These are phyloP conservation scores for Spea bombifrons DNA, from an alignment of 2,113 vertebrate genomes.

Conservation along the genomic window DNA sequence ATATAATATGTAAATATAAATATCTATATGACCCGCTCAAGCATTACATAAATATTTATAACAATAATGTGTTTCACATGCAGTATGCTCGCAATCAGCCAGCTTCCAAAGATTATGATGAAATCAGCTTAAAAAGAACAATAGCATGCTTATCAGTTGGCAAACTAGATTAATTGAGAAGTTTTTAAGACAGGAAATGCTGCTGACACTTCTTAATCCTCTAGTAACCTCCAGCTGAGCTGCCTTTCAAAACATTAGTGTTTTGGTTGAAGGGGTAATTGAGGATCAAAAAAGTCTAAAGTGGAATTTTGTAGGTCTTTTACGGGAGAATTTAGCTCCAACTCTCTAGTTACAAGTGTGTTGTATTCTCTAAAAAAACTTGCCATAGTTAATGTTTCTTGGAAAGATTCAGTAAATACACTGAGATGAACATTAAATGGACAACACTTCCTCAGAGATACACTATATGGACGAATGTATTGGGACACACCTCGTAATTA, in stretches of 20 bases:
- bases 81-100: background rate
- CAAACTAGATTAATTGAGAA: conserved; percentile 15
- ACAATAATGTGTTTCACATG: background rate
- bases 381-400: background rate
- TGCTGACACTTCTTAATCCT: conserved; percentile 20
- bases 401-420: background rate
- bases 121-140: conserved; percentile 15
- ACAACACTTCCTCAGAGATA: too few relatives aligned
- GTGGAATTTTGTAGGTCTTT: background rate
- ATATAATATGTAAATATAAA: too few relatives aligned
- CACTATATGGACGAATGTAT: too few relatives aligned
- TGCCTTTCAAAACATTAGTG: background rate
- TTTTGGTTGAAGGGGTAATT: conserved; percentile 10
- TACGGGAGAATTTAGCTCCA: background rate
- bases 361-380: background rate
- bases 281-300: background rate
- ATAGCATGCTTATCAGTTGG: conserved; percentile 22
- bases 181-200: conserved; percentile 30
- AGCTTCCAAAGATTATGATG: background rate
- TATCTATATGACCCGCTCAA: too few relatives aligned
- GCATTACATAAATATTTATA: too few relatives aligned
- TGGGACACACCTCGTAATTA: too few relatives aligned
- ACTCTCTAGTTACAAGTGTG: background rate
- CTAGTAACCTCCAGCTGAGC: background rate
- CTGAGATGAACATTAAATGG: too few relatives aligned